Conservation (phyloP, 2,888 invertebrate species). For the Carabus problematicus region DNA sequence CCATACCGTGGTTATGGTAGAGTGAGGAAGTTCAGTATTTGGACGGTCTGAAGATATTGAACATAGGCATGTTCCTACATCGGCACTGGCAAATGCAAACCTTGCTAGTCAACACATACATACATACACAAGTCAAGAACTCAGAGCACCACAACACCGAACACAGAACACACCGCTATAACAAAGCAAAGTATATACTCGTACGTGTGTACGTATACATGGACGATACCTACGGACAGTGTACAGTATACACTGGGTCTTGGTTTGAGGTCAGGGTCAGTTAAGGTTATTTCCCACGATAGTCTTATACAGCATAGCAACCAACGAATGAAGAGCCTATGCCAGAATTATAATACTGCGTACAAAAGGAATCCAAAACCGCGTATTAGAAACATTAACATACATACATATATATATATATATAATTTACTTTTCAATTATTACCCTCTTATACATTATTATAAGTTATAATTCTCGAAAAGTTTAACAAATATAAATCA, state of each 20-base stretch:
- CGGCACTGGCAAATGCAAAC: slow-evolving; percentile 12
- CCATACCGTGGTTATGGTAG: slow-evolving; percentile 3
- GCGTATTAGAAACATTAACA: slow-evolving; percentile 24
- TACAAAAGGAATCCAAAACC: slow-evolving; percentile 47
- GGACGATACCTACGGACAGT: slow-evolving; percentile 18
- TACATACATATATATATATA: not conserved
- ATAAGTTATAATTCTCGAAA: too few relatives aligned
- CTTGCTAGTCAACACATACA: not conserved
- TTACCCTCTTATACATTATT: too few relatives aligned
- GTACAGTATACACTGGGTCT: slow-evolving; percentile 46
- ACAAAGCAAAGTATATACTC: slow-evolving; percentile 21
- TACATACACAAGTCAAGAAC: too few relatives aligned
- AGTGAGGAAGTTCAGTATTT: slow-evolving; percentile 42
- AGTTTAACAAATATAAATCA: slow-evolving; percentile 11
- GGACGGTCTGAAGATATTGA: slow-evolving; percentile 35
- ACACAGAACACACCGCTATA: slow-evolving; percentile 6
- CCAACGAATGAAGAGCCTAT: slow-evolving; percentile 52
- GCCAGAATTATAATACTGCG: slow-evolving; percentile 55
- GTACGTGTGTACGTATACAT: slow-evolving; percentile 16
- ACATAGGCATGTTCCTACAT: slow-evolving; percentile 24
- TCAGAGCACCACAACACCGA: too few relatives aligned
- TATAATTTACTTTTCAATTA: not conserved
- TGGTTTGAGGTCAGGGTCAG: slow-evolving; percentile 61
- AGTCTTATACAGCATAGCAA: slow-evolving; percentile 59
- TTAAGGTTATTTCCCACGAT: slow-evolving; percentile 62